Percentiles rank a stretch among this genome's conserved stretches.
Evolutionary conservation across 2,888 invertebrate species (phyloP).

Genomic region (Malachius bipustulatus): DNA sequence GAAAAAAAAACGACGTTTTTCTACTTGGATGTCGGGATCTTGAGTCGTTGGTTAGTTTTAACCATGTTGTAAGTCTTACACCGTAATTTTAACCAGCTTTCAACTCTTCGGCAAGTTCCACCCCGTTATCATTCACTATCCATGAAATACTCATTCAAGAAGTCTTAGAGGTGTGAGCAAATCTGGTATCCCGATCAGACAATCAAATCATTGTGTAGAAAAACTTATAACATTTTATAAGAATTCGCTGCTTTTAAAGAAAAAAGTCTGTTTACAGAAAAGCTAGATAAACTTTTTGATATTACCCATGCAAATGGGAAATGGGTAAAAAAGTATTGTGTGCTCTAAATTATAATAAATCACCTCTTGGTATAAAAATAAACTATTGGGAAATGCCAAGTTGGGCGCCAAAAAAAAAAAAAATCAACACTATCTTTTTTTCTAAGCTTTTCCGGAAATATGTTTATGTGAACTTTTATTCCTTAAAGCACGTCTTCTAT

Average conservation of each 20-base stretch:
- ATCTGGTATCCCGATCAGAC: conserved; percentile 3
- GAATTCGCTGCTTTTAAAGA: conserved; percentile 2
- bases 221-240: neutral
- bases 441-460: too few species aligned
- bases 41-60: neutral
- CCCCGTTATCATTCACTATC: neutral
- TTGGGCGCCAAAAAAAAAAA: too few species aligned
- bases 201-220: conserved; percentile 2
- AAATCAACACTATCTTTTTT: too few species aligned
- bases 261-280: conserved; percentile 1
- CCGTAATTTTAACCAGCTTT: conserved; percentile 1
- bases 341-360: too few species aligned
- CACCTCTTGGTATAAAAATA: too few species aligned
- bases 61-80: too few species aligned
- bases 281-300: conserved; percentile 3
- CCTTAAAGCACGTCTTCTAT: too few species aligned
- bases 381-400: too few species aligned
- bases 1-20: conserved; percentile 1
- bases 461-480: too few species aligned
- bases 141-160: conserved; percentile 2
- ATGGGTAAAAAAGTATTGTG: too few species aligned
- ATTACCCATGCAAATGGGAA: neutral
- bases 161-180: conserved; percentile 1
- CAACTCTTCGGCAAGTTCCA: conserved; percentile 3
- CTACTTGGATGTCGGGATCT: conserved; percentile 2